Evolutionary conservation across 2,797 vertebrate species (phyloP).

Genomic region (Eleutherodactylus coqui): DNA sequence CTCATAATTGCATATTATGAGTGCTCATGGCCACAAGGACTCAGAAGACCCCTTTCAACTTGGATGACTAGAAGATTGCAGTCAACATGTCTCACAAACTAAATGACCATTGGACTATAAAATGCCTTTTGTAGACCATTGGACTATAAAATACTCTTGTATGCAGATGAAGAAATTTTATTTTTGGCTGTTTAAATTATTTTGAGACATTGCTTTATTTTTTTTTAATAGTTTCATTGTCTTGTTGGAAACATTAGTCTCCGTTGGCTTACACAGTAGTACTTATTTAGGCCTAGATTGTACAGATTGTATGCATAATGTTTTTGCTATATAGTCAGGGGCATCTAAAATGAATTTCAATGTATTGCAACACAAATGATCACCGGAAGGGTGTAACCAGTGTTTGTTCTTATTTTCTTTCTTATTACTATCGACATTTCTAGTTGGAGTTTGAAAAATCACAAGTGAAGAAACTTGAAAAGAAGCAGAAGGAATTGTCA

Average conservation of each 20-base stretch:
- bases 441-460: constrained; percentile 94
- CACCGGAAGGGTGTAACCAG: neutral
- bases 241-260: neutral
- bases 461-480: constrained; percentile 86
- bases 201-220: neutral
- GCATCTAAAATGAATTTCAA: neutral
- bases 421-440: neutral
- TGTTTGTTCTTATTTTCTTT: neutral
- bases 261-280: too few relatives aligned
- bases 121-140: too few relatives aligned
- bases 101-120: too few relatives aligned
- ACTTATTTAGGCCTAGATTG: neutral
- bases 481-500: constrained; percentile 84
- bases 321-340: neutral
- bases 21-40: too few relatives aligned
- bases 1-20: too few relatives aligned
- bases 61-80: too few relatives aligned
- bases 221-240: neutral
- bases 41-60: too few relatives aligned
- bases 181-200: too few relatives aligned
- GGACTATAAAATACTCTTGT: too few relatives aligned
- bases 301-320: neutral
- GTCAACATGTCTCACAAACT: too few relatives aligned
- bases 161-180: too few relatives aligned
- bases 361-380: neutral